A percentile compares a stretch with the other conserved stretches of the same genome.
Evolutionary conservation across 2,113 vertebrate genomes (phyloP).

Genomic region (Corythoichthys haematopterus): DNA sequence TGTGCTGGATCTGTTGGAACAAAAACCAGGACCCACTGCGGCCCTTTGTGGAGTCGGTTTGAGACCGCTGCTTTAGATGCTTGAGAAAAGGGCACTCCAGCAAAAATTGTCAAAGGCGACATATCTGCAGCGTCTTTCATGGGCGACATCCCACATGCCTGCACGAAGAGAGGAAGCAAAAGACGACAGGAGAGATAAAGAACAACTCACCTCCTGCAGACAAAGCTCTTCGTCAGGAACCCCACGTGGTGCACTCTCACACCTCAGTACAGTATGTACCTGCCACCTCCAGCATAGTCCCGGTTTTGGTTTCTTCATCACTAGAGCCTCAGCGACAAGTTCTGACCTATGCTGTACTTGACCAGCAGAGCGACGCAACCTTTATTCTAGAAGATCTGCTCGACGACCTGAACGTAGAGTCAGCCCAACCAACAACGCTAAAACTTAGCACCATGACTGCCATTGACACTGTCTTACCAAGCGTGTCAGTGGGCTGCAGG

Average conservation of each 20-base stretch:
- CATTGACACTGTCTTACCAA: neutral
- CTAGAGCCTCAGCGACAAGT: neutral
- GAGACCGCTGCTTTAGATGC: too few relatives aligned
- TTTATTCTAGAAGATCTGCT: constrained; percentile 8
- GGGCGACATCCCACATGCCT: constrained; percentile 5
- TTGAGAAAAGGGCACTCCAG: too few relatives aligned
- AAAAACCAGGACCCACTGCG: too few relatives aligned
- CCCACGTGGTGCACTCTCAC: neutral
- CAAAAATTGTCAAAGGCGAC: neutral
- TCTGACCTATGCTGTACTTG: constrained; percentile 5
- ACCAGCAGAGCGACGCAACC: constrained; percentile 11
- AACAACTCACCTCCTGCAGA: neutral
- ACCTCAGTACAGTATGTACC: neutral
- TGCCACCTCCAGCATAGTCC: neutral
- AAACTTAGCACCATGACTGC: constrained; percentile 12
- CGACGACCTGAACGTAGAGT: neutral
- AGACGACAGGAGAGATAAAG: neutral
- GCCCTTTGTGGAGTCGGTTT: too few relatives aligned
- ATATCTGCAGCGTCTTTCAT: neutral
- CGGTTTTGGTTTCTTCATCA: too few relatives aligned
- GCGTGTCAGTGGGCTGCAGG: neutral
- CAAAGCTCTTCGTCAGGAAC: neutral
- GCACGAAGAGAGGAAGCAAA: neutral
- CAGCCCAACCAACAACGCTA: neutral
- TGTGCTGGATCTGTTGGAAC: too few relatives aligned